Conservation (phyloP, 2,113 vertebrate genomes). For the Pelecanoides urinatrix region DNA sequence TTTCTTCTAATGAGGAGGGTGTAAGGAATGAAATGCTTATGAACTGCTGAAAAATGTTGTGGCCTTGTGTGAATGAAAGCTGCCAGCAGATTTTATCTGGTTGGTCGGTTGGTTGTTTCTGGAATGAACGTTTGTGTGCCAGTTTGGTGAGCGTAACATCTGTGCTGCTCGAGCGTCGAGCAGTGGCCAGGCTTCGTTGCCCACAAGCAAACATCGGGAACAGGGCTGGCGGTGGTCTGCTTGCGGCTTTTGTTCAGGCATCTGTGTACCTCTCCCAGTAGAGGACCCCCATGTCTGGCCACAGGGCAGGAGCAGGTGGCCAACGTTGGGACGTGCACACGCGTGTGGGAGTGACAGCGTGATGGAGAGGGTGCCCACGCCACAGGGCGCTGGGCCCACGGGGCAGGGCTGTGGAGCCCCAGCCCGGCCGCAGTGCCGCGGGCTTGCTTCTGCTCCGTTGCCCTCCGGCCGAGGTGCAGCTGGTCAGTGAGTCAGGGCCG, state of each 20-base stretch:
- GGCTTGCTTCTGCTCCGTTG: background rate
- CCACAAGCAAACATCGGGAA: background rate
- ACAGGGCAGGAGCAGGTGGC: background rate
- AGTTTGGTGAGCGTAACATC: background rate
- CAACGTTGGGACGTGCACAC: fast-evolving
- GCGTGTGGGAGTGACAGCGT: background rate
- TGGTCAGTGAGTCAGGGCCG: background rate
- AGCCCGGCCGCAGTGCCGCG: fast-evolving
- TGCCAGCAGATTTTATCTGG: background rate
- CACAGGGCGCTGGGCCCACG: fast-evolving
- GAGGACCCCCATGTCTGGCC: background rate
- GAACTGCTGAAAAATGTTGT: background rate
- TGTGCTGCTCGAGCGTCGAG: background rate
- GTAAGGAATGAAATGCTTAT: background rate
- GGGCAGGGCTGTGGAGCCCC: background rate
- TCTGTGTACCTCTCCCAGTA: background rate
- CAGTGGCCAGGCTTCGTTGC: background rate
- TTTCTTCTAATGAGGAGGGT: background rate
- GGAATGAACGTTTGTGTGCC: background rate
- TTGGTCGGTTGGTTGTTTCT: background rate
- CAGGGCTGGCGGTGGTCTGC: background rate
- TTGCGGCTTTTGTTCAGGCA: background rate
- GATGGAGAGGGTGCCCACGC: background rate
- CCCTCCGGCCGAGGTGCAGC: background rate
- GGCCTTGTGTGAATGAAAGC: background rate